Evolutionary conservation across 1,140 invertebrate genomes (phyloP).

Genomic region (Meloidogyne hapla): DNA sequence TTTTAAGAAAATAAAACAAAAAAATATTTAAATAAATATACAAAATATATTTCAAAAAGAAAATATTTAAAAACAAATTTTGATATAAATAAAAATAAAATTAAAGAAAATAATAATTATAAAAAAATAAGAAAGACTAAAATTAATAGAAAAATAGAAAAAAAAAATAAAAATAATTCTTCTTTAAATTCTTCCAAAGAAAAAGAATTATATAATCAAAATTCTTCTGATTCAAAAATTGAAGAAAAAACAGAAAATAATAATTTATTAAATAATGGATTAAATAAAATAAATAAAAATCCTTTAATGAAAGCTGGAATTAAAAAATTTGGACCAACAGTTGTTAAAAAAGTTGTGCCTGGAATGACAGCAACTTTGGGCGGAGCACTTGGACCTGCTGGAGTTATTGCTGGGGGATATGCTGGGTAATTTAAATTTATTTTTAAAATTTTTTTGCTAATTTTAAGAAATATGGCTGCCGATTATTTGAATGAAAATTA

Average conservation of each 20-base stretch:
- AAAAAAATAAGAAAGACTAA: not conserved
- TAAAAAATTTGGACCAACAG: not conserved
- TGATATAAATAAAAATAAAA: too few relatives aligned
- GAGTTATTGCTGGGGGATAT: not conserved
- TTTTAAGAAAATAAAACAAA: not conserved
- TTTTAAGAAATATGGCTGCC: conserved; percentile 19
- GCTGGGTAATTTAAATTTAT: not conserved
- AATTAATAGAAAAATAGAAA: not conserved
- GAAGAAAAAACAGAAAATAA: conserved; percentile 2
- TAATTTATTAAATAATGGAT: not conserved
- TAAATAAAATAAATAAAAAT: not conserved
- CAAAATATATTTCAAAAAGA: not conserved
- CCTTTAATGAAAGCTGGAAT: not conserved
- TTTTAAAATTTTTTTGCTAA: not conserved
- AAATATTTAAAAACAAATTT: conserved; percentile 1
- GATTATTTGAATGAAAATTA: conserved; percentile 24
- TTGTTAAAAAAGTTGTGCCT: conserved; percentile 2
- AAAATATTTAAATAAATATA: conserved; percentile 3
- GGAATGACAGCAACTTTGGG: not conserved
- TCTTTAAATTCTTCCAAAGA: too few relatives aligned
- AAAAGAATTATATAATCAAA: not conserved
- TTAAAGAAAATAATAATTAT: not conserved
- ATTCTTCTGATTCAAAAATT: not conserved
- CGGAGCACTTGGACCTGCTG: not conserved
- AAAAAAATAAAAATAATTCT: not conserved